Conservation (phyloP, 2,113 vertebrate species). For the Oxygymnocypris stewartii region DNA sequence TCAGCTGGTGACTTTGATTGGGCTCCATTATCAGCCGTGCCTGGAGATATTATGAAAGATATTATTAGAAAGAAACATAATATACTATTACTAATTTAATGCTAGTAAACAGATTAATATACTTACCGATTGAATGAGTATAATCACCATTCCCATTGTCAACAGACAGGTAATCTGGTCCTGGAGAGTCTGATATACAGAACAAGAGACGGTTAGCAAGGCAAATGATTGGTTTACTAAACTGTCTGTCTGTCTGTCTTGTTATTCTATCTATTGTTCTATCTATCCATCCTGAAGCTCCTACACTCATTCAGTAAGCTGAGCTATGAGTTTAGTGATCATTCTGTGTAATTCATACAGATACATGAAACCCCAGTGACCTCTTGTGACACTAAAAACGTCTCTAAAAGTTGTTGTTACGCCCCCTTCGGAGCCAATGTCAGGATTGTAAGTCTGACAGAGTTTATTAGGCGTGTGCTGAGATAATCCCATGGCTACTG, state of each 20-base stretch:
- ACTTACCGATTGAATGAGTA: constrained; percentile 26
- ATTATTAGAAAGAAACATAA: neutral
- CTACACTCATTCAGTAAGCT: neutral
- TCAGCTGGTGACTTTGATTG: constrained; percentile 20
- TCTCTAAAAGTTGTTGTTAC: constrained; percentile 3
- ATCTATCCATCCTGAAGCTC: neutral
- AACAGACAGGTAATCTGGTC: constrained; percentile 11
- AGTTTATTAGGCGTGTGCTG: constrained; percentile 37
- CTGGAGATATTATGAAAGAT: constrained; percentile 38
- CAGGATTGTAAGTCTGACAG: constrained; percentile 31
- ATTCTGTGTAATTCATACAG: constrained; percentile 8
- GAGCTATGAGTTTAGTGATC: constrained; percentile 5
- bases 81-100: neutral
- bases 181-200: neutral
- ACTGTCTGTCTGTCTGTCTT: neutral
- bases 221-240: neutral
- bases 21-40: constrained; percentile 42
- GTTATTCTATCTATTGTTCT: neutral
- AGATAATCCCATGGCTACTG: constrained; percentile 14
- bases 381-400: constrained; percentile 6
- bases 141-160: constrained; percentile 25
- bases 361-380: constrained; percentile 21
- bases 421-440: neutral
- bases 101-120: neutral
- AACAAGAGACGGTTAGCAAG: neutral